These are phyloP conservation scores for Zeugodacus cucurbitae DNA, from an alignment of 1,140 invertebrate species.

Conservation along the genomic window DNA sequence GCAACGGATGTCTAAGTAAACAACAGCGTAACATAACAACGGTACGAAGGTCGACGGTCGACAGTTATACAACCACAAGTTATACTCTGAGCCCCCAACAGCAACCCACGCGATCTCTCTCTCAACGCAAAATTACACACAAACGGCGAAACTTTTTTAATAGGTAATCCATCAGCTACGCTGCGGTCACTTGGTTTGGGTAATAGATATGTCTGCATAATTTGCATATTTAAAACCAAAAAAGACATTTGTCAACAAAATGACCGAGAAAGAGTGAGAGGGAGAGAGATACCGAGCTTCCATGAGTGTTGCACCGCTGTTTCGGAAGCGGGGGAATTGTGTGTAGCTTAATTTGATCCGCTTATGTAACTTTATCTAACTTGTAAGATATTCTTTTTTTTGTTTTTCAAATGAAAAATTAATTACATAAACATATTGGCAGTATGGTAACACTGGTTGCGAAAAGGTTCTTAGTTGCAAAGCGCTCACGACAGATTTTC, in stretches of 20 bases:
- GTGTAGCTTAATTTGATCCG: not conserved
- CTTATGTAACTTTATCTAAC: not conserved
- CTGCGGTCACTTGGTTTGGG: conserved; percentile 4
- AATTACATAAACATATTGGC: not conserved
- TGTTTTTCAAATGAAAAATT: not conserved
- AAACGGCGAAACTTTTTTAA: conserved; percentile 1
- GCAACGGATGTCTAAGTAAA: not conserved
- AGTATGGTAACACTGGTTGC: not conserved
- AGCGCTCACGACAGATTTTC: too few relatives aligned
- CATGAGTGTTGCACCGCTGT: not conserved
- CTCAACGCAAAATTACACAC: not conserved
- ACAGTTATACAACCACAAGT: not conserved
- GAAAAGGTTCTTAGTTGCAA: not conserved
- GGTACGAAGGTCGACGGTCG: not conserved
- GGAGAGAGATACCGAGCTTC: too few relatives aligned
- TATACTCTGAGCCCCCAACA: not conserved
- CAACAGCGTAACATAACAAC: not conserved
- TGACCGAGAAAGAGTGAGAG: too few relatives aligned
- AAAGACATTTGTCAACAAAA: not conserved
- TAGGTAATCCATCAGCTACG: not conserved
- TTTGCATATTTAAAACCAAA: conserved; percentile 13
- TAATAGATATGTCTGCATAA: not conserved
- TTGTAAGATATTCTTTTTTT: not conserved
- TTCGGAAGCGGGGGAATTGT: not conserved
- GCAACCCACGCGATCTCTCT: too few relatives aligned